Conservation (phyloP, 2,797 vertebrate genomes). For the Labroides dimidiatus region DNA sequence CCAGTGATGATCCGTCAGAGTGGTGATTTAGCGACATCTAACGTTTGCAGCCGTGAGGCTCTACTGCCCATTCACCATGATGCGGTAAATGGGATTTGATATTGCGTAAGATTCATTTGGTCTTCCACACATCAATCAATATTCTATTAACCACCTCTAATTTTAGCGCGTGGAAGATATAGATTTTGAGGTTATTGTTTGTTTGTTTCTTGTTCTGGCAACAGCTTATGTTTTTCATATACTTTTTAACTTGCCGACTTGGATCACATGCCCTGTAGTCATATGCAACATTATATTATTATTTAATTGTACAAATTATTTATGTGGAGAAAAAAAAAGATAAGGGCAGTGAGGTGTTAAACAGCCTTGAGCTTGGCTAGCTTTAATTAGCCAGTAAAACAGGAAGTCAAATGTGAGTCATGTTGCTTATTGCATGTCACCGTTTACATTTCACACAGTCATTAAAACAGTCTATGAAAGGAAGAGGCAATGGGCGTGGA, state of each 20-base stretch:
- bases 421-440: neutral
- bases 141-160: neutral
- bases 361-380: too few relatives aligned
- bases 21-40: constrained; percentile 56
- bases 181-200: neutral
- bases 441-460: constrained; percentile 14
- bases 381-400: constrained; percentile 10
- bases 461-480: neutral
- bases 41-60: constrained; percentile 3
- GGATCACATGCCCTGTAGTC: too few relatives aligned
- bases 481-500: constrained; percentile 27
- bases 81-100: too few relatives aligned
- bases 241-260: neutral
- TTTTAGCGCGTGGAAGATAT: neutral
- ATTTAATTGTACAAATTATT: too few relatives aligned
- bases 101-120: neutral
- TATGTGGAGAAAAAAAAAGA: too few relatives aligned
- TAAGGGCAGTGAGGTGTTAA: too few relatives aligned
- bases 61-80: too few relatives aligned
- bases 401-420: constrained; percentile 3
- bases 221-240: neutral
- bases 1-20: neutral
- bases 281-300: too few relatives aligned
- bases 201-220: neutral
- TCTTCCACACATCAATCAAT: neutral